Evolutionary conservation across 1,140 invertebrate species (phyloP).

Genomic region (Lepidurus packardi): DNA sequence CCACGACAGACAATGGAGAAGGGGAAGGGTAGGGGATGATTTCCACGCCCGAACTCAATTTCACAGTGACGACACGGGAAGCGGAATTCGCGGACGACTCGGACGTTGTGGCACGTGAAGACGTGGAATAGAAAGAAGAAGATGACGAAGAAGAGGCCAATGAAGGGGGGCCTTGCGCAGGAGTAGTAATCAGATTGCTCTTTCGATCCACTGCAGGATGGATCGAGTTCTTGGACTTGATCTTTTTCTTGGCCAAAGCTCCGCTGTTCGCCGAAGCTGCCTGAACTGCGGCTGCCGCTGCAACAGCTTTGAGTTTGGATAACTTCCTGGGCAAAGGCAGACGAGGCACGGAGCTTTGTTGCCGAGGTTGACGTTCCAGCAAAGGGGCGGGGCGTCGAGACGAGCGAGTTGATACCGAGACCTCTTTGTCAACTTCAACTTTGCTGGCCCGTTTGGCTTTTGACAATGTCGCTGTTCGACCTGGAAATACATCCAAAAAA

Average conservation of each 20-base stretch:
- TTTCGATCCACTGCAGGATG: background rate
- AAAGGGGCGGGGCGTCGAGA: slow-evolving; percentile 8
- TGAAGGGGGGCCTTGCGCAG: background rate
- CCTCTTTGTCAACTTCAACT: background rate
- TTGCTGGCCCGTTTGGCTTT: background rate
- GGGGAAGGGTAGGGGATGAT: background rate
- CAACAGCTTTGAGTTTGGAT: background rate
- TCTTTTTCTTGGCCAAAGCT: slow-evolving; percentile 3
- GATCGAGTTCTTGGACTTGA: background rate
- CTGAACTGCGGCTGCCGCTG: background rate
- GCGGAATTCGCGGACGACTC: background rate
- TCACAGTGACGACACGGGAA: slow-evolving; percentile 12
- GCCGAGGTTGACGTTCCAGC: slow-evolving; percentile 10
- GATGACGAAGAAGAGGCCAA: background rate
- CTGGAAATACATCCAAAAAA: background rate
- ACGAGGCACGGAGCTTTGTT: background rate
- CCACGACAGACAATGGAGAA: too few species aligned
- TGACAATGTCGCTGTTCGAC: background rate
- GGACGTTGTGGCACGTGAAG: background rate
- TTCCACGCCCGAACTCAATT: slow-evolving; percentile 14
- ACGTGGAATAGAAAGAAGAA: background rate
- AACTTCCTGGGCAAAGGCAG: background rate
- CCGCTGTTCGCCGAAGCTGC: background rate
- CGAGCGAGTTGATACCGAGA: background rate
- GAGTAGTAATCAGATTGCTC: background rate